phyloP scores from a whole-genome alignment of 92 coral and sea anemone species.

The Porites divaricata region DNA sequence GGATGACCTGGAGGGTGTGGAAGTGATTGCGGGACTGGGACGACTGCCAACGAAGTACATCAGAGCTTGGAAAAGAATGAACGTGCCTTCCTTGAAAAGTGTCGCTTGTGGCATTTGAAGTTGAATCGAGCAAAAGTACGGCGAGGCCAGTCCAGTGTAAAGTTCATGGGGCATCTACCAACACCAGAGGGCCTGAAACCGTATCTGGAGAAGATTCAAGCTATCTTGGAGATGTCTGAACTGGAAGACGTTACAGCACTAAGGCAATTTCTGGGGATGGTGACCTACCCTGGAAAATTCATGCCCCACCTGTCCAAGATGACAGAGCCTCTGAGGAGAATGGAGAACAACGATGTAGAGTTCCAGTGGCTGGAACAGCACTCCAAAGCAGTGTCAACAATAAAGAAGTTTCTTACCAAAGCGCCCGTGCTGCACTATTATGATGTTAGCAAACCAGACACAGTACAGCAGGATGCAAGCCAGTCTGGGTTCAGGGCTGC shows the following conservation, averaged over 20 bases:
- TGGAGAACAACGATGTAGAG: slow-evolving; percentile 42
- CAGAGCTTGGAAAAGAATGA: slow-evolving; percentile 42
- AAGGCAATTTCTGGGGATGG: slow-evolving; percentile 55
- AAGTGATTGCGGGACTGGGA: slow-evolving; percentile 58
- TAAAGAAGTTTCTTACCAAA: slow-evolving; percentile 25
- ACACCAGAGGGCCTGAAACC: background rate
- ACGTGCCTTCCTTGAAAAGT: slow-evolving; percentile 59
- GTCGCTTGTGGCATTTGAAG: slow-evolving; percentile 59
- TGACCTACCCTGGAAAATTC: slow-evolving; percentile 52
- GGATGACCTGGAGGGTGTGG: slow-evolving; percentile 60
- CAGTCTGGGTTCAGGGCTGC: slow-evolving; percentile 30
- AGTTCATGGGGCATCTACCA: slow-evolving; percentile 2
- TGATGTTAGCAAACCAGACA: slow-evolving; percentile 38
- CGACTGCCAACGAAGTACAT: too few relatives aligned
- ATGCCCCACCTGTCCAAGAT: slow-evolving; percentile 39
- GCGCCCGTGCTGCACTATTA: slow-evolving; percentile 43
- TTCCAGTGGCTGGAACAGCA: slow-evolving; percentile 54
- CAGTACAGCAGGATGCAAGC: slow-evolving; percentile 37
- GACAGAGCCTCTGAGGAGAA: slow-evolving; percentile 16
- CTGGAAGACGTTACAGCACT: slow-evolving; percentile 42
- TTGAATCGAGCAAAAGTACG: slow-evolving; percentile 47
- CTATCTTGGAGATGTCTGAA: background rate
- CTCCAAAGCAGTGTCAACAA: slow-evolving; percentile 36
- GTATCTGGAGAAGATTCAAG: slow-evolving; percentile 1
- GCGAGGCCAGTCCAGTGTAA: background rate